Evolutionary conservation across 1,140 invertebrate species (phyloP), one percentile per base, ranked within the genome.

Genomic region (Drosophila baimaii): DNA sequence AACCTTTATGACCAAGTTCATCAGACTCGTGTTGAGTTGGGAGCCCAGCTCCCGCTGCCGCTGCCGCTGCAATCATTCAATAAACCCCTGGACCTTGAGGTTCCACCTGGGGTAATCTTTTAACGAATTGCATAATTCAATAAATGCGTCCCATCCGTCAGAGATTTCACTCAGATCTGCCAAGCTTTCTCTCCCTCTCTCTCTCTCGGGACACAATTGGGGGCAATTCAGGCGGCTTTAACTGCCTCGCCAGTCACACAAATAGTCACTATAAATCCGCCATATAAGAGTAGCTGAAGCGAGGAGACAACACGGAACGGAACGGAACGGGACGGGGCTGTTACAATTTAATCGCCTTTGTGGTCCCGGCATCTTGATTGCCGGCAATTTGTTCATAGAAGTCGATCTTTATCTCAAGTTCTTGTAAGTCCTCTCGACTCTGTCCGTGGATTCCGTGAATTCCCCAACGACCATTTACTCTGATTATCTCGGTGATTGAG

Each of bases 91-190:
- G 68, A 77, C 51, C 46, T 39, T 46, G 37, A 69, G 81, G 65
- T 59, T 65, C 62, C 56, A 82, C 54, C 75, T 64, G 55, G 46
- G 47, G 78, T 85, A 85, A 85, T 85, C 79, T 85, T 86, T 85
- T 88, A 64, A 82, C 82, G 79, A 85, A 85, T 85, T 85, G 82
- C 82, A 85, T 85, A 85, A 85, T 85, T 85, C 75, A 88, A 86
- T 86, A 86, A 86, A 81, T 86, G 78, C 65, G 39, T 29, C n/a
- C n/a, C n/a, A n/a, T n/a, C n/a, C 47, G 66, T 35, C 44, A 47
- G 23, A 29, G 51, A 66, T 33, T 33, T 31, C 39, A 31, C 56
- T 25, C 31, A 9, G 47, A 55, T 57, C 31, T 49, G 59, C 41
- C n/a, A n/a, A n/a, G n/a, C n/a, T n/a, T n/a, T n/a, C n/a, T 39